Evolutionary conservation across 2,888 invertebrate genomes (phyloP), one percentile per base, ranked within the genome.

Genomic region (Ophion ventricosus): DNA sequence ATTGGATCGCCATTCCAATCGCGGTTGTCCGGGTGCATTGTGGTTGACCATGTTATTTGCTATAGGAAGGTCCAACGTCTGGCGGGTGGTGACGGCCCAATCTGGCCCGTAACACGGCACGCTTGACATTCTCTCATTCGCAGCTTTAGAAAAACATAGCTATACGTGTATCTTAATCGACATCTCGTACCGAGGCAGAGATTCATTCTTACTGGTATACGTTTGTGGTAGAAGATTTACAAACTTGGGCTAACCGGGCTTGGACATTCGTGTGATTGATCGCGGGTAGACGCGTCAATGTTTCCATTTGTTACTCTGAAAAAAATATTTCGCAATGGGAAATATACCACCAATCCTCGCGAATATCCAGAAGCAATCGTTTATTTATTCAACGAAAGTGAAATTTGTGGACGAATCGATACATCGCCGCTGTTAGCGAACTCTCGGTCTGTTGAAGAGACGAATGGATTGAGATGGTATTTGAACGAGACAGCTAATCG

Each of bases 1-100:
- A 84, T 85, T 85, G 86, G 86, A 88, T 85, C 87, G 82, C 76
- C 73, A 87, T 86, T 88, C 88, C 88, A 89, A 90, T 90, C 88
- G 87, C 74, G 82, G 88, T 87, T 86, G 82, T 86, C 79, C 83
- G 75, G 76, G 72, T 83, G 82, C 84, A 80, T 63, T 86, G 86
- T 83, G 88, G 88, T 86, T 80, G 76, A 83, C 86, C 85, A 80
- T 81, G 85, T 84, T 86, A 86, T 86, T 85, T 83, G 83, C 79
- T 66, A 83, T 83, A 75, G 83, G 83, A 76, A 76, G 72, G 64
- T 82, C 57, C 82, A 77, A 77, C 76, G 72, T 80, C 70, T 66
- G 64, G 70, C 76, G 79, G 78, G 74, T 59, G 75, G 69, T 75
- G 80, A 83, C 72, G 75, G 79, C 77, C 83, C 83, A 84, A 86